Evolutionary conservation across 2,888 invertebrate genomes (phyloP), one percentile per base, ranked within the genome.

Genomic region (Galerucella pusilla): DNA sequence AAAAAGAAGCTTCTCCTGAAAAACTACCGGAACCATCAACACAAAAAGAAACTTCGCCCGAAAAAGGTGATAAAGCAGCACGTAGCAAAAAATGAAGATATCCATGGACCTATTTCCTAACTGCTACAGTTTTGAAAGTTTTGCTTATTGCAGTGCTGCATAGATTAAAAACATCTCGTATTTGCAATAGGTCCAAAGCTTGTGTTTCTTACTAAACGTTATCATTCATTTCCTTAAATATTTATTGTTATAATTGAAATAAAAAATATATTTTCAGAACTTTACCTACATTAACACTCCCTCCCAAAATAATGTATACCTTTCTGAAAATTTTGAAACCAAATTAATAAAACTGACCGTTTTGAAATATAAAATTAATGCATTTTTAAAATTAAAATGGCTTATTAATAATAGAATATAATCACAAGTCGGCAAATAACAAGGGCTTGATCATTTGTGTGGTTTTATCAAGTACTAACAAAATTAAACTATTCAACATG

Each of bases 11-110:
- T 79, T 75, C 79, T 63, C 20, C 75, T 75, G 77, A 83, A 74
- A 86, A 86, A 80, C 82, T 86, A 80, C 79, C 80, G 76, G 73
- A 79, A 74, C 71, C 81, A 71, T 76, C 74, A 25, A 54, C 74
- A 28, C 16, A 73, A 57, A 35, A 54, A 16, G 79, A 83, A 79
- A 75, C 77, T 79, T 76, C 79, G 63, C 16, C 75, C 25, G 61
- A 74, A 59, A 74, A 71, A 71, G 69, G 73, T 70, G 77, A 78
- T 69, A 77, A 78, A 71, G 66, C 75, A 54, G 77, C 73, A 70
- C 49, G 57, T 28, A 61, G 66, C 25, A 70, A 77, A 73, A 68
- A 76, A 71, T 74, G 68, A 76, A 76, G 67, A 78, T 71, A 71
- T 70, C 52, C 64, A 69, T 75, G 77, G 75, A 68, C 71, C 75